Conservation (phyloP, 2,888 invertebrate species). For the Pediacus dermestoides region DNA sequence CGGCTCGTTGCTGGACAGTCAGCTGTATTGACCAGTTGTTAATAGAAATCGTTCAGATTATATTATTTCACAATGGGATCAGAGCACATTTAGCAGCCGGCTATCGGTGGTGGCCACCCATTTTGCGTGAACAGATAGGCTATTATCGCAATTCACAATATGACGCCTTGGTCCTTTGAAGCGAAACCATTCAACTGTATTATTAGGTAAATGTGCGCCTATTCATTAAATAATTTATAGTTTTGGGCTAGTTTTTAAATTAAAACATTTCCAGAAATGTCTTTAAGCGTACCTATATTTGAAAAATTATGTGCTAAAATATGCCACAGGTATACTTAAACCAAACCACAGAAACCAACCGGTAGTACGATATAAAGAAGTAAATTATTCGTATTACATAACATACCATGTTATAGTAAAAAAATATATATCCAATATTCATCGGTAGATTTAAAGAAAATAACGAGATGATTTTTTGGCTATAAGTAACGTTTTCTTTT, state of each 20-base stretch:
- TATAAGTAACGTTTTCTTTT: too few relatives aligned
- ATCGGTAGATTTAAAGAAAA: too few relatives aligned
- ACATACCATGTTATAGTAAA: too few relatives aligned
- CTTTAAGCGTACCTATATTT: too few relatives aligned
- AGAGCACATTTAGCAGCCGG: conserved; percentile 18
- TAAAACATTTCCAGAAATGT: conserved; percentile 7
- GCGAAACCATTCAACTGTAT: conserved; percentile 15
- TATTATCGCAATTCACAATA: conserved; percentile 17
- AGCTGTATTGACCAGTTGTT: conserved; percentile 15
- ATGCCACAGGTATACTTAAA: too few relatives aligned
- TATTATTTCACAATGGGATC: conserved; percentile 9
- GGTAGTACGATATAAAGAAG: too few relatives aligned
- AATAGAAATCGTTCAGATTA: conserved; percentile 5
- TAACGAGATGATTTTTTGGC: too few relatives aligned
- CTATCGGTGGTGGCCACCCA: conserved; percentile 19
- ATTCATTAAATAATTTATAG: conserved; percentile 22
- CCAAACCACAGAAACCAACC: too few relatives aligned
- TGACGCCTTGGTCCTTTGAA: conserved; percentile 15
- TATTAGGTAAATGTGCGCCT: conserved; percentile 18
- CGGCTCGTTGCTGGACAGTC: conserved; percentile 12
- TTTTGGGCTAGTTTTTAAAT: conserved; percentile 11
- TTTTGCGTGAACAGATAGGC: conserved; percentile 11
- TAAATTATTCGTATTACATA: too few relatives aligned
- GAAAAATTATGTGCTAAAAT: conserved; percentile 22
- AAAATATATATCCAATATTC: too few relatives aligned